phyloP scores from a whole-genome alignment of 1,140 invertebrate genomes.

The Ylistrum balloti region DNA sequence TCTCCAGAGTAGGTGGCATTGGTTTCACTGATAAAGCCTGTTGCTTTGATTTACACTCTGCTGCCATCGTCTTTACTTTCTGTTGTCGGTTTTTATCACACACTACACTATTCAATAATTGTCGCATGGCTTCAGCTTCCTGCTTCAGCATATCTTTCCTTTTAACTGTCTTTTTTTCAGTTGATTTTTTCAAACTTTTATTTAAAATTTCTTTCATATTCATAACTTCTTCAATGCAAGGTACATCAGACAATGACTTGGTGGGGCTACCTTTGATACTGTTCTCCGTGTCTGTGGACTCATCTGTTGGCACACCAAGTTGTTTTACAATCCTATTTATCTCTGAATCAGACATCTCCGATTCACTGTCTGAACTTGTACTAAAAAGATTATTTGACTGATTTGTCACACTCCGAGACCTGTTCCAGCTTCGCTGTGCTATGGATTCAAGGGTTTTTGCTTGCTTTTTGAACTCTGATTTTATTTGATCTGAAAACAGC shows the following conservation, averaged over 20 bases:
- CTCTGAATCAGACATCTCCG: background rate
- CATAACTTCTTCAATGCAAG: background rate
- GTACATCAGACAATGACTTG: background rate
- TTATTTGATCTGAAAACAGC: background rate
- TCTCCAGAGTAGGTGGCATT: background rate
- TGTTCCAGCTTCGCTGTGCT: background rate
- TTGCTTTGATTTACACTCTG: background rate
- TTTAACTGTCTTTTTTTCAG: background rate
- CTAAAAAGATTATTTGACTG: background rate
- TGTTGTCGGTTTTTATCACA: background rate
- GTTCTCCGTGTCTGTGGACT: background rate
- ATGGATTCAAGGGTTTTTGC: background rate
- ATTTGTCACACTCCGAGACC: background rate
- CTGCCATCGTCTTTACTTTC: background rate
- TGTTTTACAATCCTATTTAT: background rate
- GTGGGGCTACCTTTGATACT: background rate
- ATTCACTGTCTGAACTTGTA: slow-evolving; percentile 11
- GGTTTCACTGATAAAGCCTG: background rate
- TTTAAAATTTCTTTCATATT: background rate
- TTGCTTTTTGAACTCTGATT: slow-evolving; percentile 13
- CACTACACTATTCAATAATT: background rate
- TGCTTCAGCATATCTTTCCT: background rate
- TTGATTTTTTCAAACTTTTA: background rate
- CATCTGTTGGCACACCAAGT: background rate
- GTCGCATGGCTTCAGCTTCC: background rate